Evolutionary conservation across 2,797 vertebrate species (phyloP).

Genomic region (Darevskia nairensis): DNA sequence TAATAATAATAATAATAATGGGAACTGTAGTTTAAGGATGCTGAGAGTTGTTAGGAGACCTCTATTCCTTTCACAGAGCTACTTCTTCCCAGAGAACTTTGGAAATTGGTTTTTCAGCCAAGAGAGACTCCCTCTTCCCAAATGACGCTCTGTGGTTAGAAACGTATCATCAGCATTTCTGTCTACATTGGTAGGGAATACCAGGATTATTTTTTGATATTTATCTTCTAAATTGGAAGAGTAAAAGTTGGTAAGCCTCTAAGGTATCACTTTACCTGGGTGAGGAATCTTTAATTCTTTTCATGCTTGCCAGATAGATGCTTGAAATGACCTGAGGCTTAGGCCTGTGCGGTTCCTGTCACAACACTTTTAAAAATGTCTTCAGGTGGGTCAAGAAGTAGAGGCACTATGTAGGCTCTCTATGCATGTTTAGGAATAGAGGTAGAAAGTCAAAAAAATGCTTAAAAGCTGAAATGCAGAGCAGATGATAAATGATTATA

Average conservation of each 20-base stretch:
- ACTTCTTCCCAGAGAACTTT: too few species aligned
- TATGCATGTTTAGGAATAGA: neutral
- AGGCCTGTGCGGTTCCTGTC: too few species aligned
- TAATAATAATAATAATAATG: too few species aligned
- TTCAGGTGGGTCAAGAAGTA: neutral
- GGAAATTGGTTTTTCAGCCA: neutral
- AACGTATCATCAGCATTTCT: neutral
- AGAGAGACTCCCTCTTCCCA: neutral
- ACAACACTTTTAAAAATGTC: neutral
- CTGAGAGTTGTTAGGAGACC: too few species aligned
- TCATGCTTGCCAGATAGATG: neutral
- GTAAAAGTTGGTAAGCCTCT: neutral
- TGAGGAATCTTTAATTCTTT: neutral
- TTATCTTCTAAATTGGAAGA: slow-evolving; percentile 21
- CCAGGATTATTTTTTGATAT: neutral
- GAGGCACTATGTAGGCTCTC: too few species aligned
- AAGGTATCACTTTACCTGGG: neutral
- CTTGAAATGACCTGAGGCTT: neutral
- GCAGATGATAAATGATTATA: neutral
- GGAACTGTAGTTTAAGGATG: too few species aligned
- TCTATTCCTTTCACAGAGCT: too few species aligned
- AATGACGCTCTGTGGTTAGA: neutral
- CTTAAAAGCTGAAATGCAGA: neutral
- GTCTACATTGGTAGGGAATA: neutral
- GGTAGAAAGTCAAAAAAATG: neutral